Evolutionary conservation across 1,140 invertebrate species (phyloP), one percentile per base, ranked within the genome.

Genomic region (Drosophila bifasciata): DNA sequence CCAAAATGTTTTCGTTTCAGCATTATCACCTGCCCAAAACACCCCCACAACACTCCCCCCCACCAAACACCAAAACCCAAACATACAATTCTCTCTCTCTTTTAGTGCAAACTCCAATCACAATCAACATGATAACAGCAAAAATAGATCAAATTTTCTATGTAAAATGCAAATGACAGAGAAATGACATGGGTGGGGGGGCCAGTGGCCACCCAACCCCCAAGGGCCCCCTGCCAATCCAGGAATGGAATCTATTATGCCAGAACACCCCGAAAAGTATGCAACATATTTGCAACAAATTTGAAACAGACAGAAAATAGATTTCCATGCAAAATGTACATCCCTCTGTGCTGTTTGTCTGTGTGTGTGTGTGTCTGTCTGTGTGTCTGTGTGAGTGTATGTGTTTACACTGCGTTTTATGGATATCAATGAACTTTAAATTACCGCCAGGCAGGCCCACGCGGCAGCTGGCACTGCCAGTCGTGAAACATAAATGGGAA

Each of bases 381-480:
- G 23, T 44, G 15, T 60, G 49, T 43, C 6, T 16, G 32, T 40
- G 40, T 45, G 40, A n/a, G 55, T 16, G 19, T 44, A 23, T 41
- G 39, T 56, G 49, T 16, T 58, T 51, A 62, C 41, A 44, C 66
- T 78, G 81, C 74, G 64, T 78, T 88, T 79, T 88, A 88, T 88
- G 75, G 83, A 83, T 88, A 88, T 88, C 83, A 88, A 88, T 88
- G 83, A 88, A 88, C 83, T 88, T 88, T 83, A 88, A 88, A 88
- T 83, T 88, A 73, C 74, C 64, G 63, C 36, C 77, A 60, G 52
- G 8, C n/a, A n/a, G n/a, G n/a, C n/a, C 45, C 16, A 40, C 32
- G 46, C 15, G 36, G 25, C 44, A 55, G 41, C 51, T 19, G 36
- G 17, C 16, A 41, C 11, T 8, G 23, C 19, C 70, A 55, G 60